Percentiles rank a stretch among this genome's conserved stretches.
Conservation (phyloP, 2,888 invertebrate genomes). For the Linnaemya vulpina region DNA sequence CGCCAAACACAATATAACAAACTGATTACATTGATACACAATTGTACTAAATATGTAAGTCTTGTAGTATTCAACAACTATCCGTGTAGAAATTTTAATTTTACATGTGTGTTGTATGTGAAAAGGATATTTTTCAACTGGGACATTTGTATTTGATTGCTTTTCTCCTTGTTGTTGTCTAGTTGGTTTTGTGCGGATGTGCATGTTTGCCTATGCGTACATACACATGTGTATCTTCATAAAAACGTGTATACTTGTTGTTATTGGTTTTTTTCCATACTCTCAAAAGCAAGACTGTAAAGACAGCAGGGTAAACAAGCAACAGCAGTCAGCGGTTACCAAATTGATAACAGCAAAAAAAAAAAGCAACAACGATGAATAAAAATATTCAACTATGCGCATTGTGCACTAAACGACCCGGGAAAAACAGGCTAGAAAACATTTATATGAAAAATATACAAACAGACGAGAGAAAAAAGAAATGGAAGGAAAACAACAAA, state of each 20-base stretch:
- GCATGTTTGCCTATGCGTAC: not conserved
- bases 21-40: slow-evolving; percentile 3
- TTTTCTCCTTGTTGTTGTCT: slow-evolving; percentile 34
- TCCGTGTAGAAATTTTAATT: slow-evolving; percentile 57
- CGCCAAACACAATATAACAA: not conserved
- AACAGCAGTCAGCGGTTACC: slow-evolving; percentile 48
- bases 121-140: slow-evolving; percentile 66
- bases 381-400: slow-evolving; percentile 78
- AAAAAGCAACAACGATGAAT: slow-evolving; percentile 27
- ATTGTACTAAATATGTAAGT: not conserved
- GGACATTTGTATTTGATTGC: slow-evolving; percentile 54
- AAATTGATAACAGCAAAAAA: slow-evolving; percentile 30
- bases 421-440: slow-evolving; percentile 72
- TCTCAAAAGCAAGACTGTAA: slow-evolving; percentile 40
- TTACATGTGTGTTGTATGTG: slow-evolving; percentile 54
- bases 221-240: not conserved
- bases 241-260: slow-evolving; percentile 8
- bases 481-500: slow-evolving; percentile 7
- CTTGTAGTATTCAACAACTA: slow-evolving; percentile 19
- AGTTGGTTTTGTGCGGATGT: slow-evolving; percentile 20
- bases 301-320: slow-evolving; percentile 31
- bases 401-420: slow-evolving; percentile 75
- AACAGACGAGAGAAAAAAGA: slow-evolving; percentile 13
- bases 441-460: slow-evolving; percentile 33
- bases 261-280: slow-evolving; percentile 20